A percentile compares a stretch with the other conserved stretches of the same genome.
These are phyloP conservation scores for Coccyzus lansbergi DNA, from an alignment of 2,797 vertebrate species.

Conservation along the genomic window DNA sequence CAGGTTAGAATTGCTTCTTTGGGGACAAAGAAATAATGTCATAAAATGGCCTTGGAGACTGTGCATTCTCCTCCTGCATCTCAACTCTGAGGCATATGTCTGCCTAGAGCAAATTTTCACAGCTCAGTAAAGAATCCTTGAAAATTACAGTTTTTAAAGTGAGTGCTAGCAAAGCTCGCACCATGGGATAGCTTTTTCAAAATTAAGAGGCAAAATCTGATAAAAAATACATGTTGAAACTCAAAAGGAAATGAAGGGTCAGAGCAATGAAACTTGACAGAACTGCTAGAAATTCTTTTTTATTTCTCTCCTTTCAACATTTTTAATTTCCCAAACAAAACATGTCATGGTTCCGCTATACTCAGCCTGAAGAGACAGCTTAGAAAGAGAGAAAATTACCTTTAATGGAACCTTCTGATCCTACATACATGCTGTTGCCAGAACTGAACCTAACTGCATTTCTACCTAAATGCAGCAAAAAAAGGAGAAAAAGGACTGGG, in stretches of 20 bases:
- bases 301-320: not conserved
- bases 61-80: not conserved
- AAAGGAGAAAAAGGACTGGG: rapidly evolving
- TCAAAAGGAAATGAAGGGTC: not conserved
- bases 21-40: not conserved
- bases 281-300: not conserved
- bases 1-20: not conserved
- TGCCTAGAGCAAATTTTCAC: slow-evolving; percentile 11
- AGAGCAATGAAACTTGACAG: not conserved
- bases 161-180: not conserved
- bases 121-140: not conserved
- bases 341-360: too few species aligned
- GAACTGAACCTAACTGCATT: not conserved
- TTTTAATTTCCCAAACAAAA: slow-evolving; percentile 12
- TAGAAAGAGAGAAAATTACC: not conserved
- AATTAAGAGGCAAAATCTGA: slow-evolving; percentile 29
- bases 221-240: slow-evolving; percentile 2
- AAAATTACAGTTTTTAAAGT: slow-evolving; percentile 12
- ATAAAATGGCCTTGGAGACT: not conserved
- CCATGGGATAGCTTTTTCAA: not conserved
- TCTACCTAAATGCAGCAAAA: not conserved
- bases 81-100: not conserved
- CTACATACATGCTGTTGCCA: not conserved
- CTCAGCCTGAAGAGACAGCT: not conserved
- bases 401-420: not conserved